Evolutionary conservation across 1,140 invertebrate genomes (phyloP).

Genomic region (Cecropterus lyciades): DNA sequence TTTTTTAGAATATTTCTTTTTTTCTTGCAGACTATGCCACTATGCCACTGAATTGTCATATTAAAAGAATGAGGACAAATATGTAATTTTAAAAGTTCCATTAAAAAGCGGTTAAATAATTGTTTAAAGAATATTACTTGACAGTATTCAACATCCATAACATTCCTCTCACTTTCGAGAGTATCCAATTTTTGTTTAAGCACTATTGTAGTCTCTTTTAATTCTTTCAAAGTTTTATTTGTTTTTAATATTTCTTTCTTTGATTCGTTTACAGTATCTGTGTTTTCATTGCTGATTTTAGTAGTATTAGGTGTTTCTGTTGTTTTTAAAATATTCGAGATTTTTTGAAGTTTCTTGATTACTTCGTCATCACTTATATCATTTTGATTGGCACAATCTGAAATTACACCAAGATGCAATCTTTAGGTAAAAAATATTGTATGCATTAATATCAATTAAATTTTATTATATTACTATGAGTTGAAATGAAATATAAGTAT

Average conservation of each 20-base stretch:
- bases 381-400: conserved; percentile 31
- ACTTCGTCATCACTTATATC: conserved; percentile 48
- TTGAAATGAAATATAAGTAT: no score
- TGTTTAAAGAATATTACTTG: conserved; percentile 51
- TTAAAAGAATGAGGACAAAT: no score
- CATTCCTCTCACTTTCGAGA: conserved; percentile 70
- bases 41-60: no score
- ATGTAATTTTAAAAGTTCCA: no score
- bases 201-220: conserved; percentile 68
- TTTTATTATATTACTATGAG: no score
- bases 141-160: conserved; percentile 71
- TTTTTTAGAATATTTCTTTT: no score
- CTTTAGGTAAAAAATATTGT: no score
- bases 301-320: conserved; percentile 16
- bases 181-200: conserved; percentile 69
- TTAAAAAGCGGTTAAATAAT: background rate
- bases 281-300: conserved; percentile 18
- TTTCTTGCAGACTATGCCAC: no score
- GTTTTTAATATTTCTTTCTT: conserved; percentile 42
- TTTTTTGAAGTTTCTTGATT: conserved; percentile 49
- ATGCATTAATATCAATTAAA: no score
- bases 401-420: conserved; percentile 33
- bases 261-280: conserved; percentile 29
- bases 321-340: conserved; percentile 40
- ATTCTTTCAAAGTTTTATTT: conserved; percentile 64